Conservation (phyloP, 2,113 vertebrate genomes). For the Ginglymostoma cirratum region DNA sequence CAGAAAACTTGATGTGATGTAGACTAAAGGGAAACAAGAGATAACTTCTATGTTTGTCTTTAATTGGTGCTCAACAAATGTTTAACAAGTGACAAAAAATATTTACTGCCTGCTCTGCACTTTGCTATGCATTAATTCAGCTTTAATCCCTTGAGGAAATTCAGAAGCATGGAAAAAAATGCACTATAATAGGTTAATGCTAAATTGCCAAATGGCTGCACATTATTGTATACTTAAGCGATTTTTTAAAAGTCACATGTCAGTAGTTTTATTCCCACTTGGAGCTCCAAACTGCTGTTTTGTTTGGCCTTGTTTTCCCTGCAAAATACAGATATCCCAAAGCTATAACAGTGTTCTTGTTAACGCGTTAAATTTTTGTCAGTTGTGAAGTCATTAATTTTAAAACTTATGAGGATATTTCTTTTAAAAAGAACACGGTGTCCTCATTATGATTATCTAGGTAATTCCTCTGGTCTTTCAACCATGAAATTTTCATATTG, state of each 20-base stretch:
- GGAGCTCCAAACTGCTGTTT: neutral
- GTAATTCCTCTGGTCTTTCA: slow-evolving; percentile 22
- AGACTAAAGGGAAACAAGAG: slow-evolving; percentile 7
- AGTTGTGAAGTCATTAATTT: neutral
- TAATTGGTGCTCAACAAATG: neutral
- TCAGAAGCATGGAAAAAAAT: neutral
- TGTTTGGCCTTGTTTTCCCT: neutral
- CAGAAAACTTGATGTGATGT: neutral
- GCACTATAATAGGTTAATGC: neutral
- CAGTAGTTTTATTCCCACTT: slow-evolving; percentile 7
- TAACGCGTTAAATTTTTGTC: neutral
- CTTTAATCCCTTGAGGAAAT: neutral
- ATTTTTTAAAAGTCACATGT: neutral
- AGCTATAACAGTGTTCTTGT: neutral
- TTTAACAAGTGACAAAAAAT: slow-evolving; percentile 18
- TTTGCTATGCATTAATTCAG: neutral
- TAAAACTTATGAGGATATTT: neutral
- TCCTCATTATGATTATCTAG: neutral
- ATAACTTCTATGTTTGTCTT: slow-evolving; percentile 4
- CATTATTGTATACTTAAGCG: neutral
- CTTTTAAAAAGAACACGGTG: neutral
- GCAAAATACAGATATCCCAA: neutral
- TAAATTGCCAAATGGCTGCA: neutral
- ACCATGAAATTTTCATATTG: slow-evolving; percentile 27
- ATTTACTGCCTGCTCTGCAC: neutral